Percentiles rank a stretch among this genome's conserved stretches.
Evolutionary conservation across 2,797 vertebrate species (phyloP).

Genomic region (Phaenicophaeus curvirostris): DNA sequence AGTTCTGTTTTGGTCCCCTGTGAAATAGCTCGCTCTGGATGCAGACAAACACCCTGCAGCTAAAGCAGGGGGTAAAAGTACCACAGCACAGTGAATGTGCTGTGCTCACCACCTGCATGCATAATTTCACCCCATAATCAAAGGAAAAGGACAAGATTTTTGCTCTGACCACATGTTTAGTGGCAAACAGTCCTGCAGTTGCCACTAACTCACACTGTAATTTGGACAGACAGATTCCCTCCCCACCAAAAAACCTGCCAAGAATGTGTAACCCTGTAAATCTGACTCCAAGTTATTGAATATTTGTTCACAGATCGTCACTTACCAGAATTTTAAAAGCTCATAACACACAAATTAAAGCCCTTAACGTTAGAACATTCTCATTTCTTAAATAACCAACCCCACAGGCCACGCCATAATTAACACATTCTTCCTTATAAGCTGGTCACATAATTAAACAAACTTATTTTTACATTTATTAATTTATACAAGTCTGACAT

Average conservation of each 20-base stretch:
- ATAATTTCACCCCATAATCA: not conserved
- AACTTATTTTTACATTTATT: not conserved
- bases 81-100: not conserved
- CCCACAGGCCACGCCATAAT: not conserved
- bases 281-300: not conserved
- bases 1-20: not conserved
- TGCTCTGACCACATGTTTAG: not conserved
- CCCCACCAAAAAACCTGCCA: accelerated
- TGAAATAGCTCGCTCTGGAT: not conserved
- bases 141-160: not conserved
- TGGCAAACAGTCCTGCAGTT: not conserved
- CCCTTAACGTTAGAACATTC: not conserved
- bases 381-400: not conserved
- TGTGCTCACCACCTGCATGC: not conserved
- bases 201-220: not conserved
- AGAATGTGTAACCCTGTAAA: not conserved
- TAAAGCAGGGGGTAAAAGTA: not conserved
- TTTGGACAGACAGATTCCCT: not conserved
- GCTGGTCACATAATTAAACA: not conserved
- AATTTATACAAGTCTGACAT: not conserved
- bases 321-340: not conserved
- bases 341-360: not conserved
- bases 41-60: constrained; percentile 5
- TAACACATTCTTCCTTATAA: not conserved
- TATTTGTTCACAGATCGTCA: not conserved